phyloP scores from a whole-genome alignment of 1,140 invertebrate species.

The Diorhabda carinulata region DNA sequence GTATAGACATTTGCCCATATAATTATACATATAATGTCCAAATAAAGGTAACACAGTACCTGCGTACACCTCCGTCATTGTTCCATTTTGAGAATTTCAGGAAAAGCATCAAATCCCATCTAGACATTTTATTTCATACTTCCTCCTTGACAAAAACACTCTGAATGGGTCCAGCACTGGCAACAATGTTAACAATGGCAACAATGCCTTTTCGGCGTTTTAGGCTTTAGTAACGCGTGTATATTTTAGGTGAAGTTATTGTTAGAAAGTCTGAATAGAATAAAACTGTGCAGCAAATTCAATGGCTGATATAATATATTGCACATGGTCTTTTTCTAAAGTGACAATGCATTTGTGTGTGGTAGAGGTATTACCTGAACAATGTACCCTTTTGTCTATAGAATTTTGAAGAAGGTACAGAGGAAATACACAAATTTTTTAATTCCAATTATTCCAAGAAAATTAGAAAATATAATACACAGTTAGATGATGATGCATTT shows the following conservation, averaged over 20 bases:
- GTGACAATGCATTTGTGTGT: constrained; percentile 46
- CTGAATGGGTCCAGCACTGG: constrained; percentile 44
- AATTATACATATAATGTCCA: constrained; percentile 31
- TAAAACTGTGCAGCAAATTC: constrained; percentile 46
- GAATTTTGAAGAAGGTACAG: background rate
- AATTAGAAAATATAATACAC: too few relatives aligned
- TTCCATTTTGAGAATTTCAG: constrained; percentile 32
- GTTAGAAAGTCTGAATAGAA: constrained; percentile 44
- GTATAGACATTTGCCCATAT: constrained; percentile 31
- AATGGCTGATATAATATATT: constrained; percentile 48
- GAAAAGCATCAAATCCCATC: constrained; percentile 37
- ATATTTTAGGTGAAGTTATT: constrained; percentile 45
- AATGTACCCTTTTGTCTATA: constrained; percentile 25
- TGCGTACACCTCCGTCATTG: constrained; percentile 26
- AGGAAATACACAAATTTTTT: background rate
- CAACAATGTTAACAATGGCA: constrained; percentile 32
- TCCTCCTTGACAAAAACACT: constrained; percentile 42
- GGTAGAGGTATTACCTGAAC: constrained; percentile 43
- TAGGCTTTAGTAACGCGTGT: constrained; percentile 47
- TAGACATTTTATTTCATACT: constrained; percentile 39
- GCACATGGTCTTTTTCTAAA: constrained; percentile 44
- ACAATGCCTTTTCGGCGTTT: constrained; percentile 39
- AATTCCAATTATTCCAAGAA: too few relatives aligned
- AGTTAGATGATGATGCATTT: too few relatives aligned
- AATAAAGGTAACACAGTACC: constrained; percentile 29